These are phyloP conservation scores for Podarcis muralis DNA, from an alignment of 2,113 vertebrate species.

Conservation along the genomic window DNA sequence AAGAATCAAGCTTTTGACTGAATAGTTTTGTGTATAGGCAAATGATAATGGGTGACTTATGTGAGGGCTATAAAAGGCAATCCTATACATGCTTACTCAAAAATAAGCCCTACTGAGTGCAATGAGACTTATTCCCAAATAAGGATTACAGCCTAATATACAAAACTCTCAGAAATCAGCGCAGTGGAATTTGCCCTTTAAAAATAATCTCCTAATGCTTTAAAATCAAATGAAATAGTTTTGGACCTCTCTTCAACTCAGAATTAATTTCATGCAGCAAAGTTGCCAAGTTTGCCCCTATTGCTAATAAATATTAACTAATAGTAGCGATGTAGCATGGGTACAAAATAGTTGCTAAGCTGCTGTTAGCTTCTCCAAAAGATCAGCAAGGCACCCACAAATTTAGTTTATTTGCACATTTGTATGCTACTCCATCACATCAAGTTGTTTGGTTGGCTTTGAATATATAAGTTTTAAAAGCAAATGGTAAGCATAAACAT, in stretches of 20 bases:
- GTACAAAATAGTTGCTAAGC: background rate
- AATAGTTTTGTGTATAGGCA: constrained; percentile 24
- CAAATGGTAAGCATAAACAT: too few species aligned
- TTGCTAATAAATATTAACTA: background rate
- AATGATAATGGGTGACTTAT: background rate
- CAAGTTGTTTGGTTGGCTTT: too few species aligned
- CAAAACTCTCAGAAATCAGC: background rate
- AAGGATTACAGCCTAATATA: too few species aligned
- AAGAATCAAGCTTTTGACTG: constrained; percentile 25
- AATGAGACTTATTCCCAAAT: background rate
- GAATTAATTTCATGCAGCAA: background rate
- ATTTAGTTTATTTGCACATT: too few species aligned
- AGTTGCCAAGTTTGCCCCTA: background rate
- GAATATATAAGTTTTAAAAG: too few species aligned
- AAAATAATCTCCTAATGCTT: background rate
- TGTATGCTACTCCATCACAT: too few species aligned
- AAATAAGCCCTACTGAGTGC: background rate
- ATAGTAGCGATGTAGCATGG: background rate
- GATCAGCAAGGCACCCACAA: background rate
- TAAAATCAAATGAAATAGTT: too few species aligned
- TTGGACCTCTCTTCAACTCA: background rate
- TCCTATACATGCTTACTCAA: background rate
- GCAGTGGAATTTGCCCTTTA: background rate
- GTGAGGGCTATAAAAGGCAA: background rate
- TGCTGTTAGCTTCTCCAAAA: background rate